Evolutionary conservation across 2,113 vertebrate species (phyloP).

Genomic region (human): GRCh38 chr9:25573001-25573500

Average conservation of each 20-base stretch:
- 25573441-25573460: slow-evolving; percentile 75
- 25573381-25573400: slow-evolving; percentile 67
- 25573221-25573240: slow-evolving; percentile 60
- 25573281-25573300: slow-evolving; percentile 49
- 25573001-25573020: neutral
- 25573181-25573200: neutral
- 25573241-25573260: slow-evolving; percentile 32
- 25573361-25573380: slow-evolving; percentile 70
- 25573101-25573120: slow-evolving; percentile 8
- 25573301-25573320: slow-evolving; percentile 59
- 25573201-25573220: slow-evolving; percentile 37
- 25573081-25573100: neutral
- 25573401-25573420: slow-evolving; percentile 77
- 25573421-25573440: slow-evolving; percentile 78
- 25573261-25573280: slow-evolving; percentile 80
- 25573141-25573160: neutral
- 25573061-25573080: neutral
- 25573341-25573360: slow-evolving; percentile 69
- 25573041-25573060: neutral
- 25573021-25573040: slow-evolving; percentile 15
- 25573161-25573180: slow-evolving; percentile 45
- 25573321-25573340: slow-evolving; percentile 72
- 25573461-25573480: slow-evolving; percentile 76
- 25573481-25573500: slow-evolving; percentile 74
- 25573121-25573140: neutral